These are phyloP conservation scores for Apocrypta bakeri DNA, from an alignment of 1,140 invertebrate species.

Conservation along the genomic window DNA sequence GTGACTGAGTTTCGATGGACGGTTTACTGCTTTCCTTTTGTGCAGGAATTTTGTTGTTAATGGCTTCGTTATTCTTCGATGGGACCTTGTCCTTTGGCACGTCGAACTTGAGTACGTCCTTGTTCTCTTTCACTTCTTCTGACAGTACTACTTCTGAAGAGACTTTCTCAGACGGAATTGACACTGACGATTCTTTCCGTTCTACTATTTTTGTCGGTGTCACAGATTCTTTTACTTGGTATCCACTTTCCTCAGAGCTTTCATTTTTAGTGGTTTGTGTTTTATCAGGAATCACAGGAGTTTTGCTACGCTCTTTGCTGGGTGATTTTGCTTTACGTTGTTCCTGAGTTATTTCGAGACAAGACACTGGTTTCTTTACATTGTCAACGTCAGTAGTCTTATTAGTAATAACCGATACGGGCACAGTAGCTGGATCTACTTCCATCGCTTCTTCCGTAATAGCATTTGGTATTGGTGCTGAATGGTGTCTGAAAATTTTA, in stretches of 20 bases:
- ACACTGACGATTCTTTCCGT: neutral
- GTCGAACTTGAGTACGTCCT: neutral
- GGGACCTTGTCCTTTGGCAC: slow-evolving; percentile 37
- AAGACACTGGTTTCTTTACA: slow-evolving; percentile 54
- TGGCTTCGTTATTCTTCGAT: slow-evolving; percentile 43
- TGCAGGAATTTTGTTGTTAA: slow-evolving; percentile 44
- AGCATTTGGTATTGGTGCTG: slow-evolving; percentile 64
- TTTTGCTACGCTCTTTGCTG: slow-evolving; percentile 62
- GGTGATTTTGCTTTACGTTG: slow-evolving; percentile 60
- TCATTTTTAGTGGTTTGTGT: slow-evolving; percentile 1
- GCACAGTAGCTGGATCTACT: slow-evolving; percentile 55
- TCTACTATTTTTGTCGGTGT: neutral
- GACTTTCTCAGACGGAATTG: neutral
- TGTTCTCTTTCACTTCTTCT: neutral
- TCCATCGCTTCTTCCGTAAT: slow-evolving; percentile 68
- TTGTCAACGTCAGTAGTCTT: slow-evolving; percentile 59
- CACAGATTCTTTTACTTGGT: neutral
- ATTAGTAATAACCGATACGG: slow-evolving; percentile 55
- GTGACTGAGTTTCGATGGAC: neutral
- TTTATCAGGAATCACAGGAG: slow-evolving; percentile 43
- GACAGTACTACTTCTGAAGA: no score
- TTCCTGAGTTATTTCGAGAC: slow-evolving; percentile 58
- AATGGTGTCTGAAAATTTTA: slow-evolving; percentile 61
- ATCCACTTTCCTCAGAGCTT: neutral
- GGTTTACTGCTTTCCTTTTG: neutral